Evolutionary conservation across 2,888 invertebrate genomes (phyloP), one percentile per base, ranked within the genome.

Genomic region (Pilophorus perplexus): DNA sequence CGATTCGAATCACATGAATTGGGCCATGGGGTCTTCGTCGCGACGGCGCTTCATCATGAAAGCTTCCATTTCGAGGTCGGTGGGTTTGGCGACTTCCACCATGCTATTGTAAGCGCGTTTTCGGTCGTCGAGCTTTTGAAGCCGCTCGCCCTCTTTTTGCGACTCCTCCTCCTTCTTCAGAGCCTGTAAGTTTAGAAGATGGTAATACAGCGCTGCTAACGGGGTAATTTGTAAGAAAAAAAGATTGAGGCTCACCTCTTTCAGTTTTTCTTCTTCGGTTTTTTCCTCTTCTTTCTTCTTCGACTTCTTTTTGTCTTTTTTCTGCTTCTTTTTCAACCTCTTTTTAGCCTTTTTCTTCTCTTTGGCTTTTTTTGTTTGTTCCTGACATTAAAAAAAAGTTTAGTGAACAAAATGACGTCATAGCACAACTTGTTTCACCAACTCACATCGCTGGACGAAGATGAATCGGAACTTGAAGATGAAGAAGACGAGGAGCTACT

Each of bases 71-170:
- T 98, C 94, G 70, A 93, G 92, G 68, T 92, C 90, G 0, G 93
- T 89, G 0, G 93, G 94, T 68, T 86, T 89, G 73, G 89, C 89
- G 0, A 85, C 86, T 73, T 88, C 87, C 69, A 83, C 86, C 88
- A 90, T 90, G 74, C 93, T 93, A 78, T 98, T 96, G 78, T 95
- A 99, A 0, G 92, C 88, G 2, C 97, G 82, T 74, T 95, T 93
- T 14, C 96, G 82, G 74, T 98, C 98, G 76, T 95, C 93, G 71
- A 88, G 77, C 1, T 83, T 81, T 66, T 90, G 76, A 1, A 90
- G 75, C 71, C 81, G 79, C 0, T 87, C 84, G 0, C 86, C 88
- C 52, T 82, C 82, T 70, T 78, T 81, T 71, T 83, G 82, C 55
- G 80, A 78, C 50, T 80, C 77, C 52, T 85, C 85, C 77, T 89